phyloP scores from a whole-genome alignment of 23 tunicate genomes.

The Trididemnum miniatum region DNA sequence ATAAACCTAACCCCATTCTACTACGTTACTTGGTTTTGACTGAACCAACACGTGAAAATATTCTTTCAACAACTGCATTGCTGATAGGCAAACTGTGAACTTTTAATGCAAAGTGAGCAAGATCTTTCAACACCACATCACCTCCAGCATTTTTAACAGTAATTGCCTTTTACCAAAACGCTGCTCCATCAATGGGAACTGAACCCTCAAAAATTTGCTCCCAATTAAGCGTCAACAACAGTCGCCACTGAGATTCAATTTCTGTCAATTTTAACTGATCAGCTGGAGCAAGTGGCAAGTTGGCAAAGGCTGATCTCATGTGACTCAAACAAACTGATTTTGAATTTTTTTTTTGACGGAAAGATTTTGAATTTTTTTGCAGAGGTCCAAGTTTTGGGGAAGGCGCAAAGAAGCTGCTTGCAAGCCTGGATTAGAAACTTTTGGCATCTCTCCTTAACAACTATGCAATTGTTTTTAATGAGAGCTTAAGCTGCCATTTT shows the following conservation, averaged over 20 bases:
- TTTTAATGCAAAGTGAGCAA: background rate
- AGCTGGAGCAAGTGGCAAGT: background rate
- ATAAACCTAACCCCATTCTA: background rate
- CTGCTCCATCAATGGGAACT: background rate
- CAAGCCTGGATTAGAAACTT: background rate
- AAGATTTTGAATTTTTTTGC: background rate
- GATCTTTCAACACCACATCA: background rate
- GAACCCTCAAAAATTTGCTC: background rate
- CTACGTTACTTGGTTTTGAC: background rate
- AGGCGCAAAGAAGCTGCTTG: background rate
- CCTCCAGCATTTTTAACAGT: constrained; percentile 1
- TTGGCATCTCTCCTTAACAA: background rate
- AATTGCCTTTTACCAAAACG: background rate
- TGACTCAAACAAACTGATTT: background rate
- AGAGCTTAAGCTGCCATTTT: background rate
- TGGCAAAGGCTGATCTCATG: background rate
- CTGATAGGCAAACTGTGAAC: constrained; percentile 4
- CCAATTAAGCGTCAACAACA: background rate
- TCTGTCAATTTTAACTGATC: background rate
- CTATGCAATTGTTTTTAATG: background rate
- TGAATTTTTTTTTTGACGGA: background rate
- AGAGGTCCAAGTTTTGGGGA: background rate
- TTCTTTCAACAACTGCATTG: constrained; percentile 6
- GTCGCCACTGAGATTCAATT: background rate
- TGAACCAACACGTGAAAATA: background rate